Evolutionary conservation across 2,888 invertebrate genomes (phyloP).

Genomic region (Patella pellucida): DNA sequence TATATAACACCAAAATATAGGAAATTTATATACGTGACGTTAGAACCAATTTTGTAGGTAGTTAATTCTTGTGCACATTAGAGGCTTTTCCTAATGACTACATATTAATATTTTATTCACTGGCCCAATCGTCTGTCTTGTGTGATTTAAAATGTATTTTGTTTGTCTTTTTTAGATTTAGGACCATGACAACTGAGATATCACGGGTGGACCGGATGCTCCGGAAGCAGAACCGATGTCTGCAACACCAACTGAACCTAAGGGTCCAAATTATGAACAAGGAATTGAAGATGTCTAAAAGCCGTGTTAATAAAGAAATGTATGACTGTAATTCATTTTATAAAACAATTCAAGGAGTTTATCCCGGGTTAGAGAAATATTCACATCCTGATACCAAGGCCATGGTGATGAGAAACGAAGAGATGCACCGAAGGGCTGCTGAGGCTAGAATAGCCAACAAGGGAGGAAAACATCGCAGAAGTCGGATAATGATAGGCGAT

Average conservation of each 20-base stretch:
- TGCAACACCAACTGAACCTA: conserved; percentile 20
- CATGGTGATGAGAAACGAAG: conserved; percentile 1
- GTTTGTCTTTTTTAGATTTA: background rate
- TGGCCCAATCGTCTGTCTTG: too few relatives aligned
- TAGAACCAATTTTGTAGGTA: too few relatives aligned
- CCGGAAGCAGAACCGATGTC: conserved; percentile 20
- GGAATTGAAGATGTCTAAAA: conserved; percentile 14
- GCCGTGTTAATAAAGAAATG: background rate
- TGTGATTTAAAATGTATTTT: too few relatives aligned
- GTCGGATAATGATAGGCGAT: background rate
- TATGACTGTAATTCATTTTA: conserved; percentile 15
- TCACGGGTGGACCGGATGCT: conserved; percentile 19
- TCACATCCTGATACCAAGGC: conserved; percentile 19
- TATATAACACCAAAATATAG: too few relatives aligned
- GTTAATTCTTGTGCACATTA: too few relatives aligned
- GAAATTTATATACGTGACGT: too few relatives aligned
- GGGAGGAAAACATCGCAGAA: background rate
- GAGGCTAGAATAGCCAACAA: background rate
- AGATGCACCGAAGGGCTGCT: background rate
- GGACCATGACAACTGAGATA: conserved; percentile 13
- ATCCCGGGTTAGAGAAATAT: conserved; percentile 18
- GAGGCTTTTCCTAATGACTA: too few relatives aligned
- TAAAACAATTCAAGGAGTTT: conserved; percentile 12
- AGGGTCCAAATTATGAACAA: conserved; percentile 16
- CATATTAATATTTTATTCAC: too few relatives aligned